phyloP scores from a whole-genome alignment of 2,888 invertebrate species.

The Cephus nigrinus region DNA sequence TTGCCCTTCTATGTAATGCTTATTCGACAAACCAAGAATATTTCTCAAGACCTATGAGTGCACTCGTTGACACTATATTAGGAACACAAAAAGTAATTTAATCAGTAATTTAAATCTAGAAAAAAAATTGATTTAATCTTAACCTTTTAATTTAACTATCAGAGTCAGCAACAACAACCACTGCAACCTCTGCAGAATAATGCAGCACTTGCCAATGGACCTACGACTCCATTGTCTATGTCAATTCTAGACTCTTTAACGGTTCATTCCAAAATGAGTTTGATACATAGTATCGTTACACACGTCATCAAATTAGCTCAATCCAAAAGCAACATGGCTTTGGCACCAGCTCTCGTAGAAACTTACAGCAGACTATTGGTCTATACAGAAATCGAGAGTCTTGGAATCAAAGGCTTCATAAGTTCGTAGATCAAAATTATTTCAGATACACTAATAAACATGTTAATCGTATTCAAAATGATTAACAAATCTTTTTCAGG shows the following conservation, averaged over 20 bases:
- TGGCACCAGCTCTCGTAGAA: conserved; percentile 93
- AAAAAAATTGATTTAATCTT: background rate
- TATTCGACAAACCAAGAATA: conserved; percentile 94
- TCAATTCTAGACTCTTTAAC: conserved; percentile 93
- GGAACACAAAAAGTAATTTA: conserved; percentile 72
- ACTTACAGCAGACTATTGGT: conserved; percentile 93
- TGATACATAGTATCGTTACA: conserved; percentile 86
- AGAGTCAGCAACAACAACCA: conserved; percentile 68
- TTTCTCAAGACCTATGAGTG: conserved; percentile 92
- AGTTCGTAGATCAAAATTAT: conserved; percentile 70
- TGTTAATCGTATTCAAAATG: conserved; percentile 7
- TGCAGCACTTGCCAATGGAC: conserved; percentile 69
- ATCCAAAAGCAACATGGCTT: conserved; percentile 83
- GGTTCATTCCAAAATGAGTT: conserved; percentile 94
- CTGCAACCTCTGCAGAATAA: conserved; percentile 67
- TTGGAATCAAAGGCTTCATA: conserved; percentile 96
- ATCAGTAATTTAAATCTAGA: conserved; percentile 7
- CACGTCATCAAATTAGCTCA: conserved; percentile 92
- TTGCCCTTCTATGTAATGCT: conserved; percentile 93
- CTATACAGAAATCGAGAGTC: conserved; percentile 95
- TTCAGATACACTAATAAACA: background rate
- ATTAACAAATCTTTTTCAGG: conserved; percentile 66
- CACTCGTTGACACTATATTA: conserved; percentile 87
- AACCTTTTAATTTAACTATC: conserved; percentile 23
- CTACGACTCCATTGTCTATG: conserved; percentile 91